Evolutionary conservation across 2,888 invertebrate genomes (phyloP), one percentile per base, ranked within the genome.

Genomic region (Vesta saturnalis): DNA sequence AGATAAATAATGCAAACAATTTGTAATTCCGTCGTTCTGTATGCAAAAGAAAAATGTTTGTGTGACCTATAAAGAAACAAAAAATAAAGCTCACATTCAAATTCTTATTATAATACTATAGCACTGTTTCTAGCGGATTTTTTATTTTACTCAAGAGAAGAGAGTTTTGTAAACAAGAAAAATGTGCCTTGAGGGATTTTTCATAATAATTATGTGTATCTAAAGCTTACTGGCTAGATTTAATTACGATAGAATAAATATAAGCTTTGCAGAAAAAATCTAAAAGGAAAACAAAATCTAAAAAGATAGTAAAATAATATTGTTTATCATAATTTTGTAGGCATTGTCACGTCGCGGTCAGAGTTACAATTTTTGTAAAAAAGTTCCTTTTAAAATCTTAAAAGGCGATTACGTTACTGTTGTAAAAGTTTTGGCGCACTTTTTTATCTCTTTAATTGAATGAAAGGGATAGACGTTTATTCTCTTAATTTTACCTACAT

Each of bases 301-400:
- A 39, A n/a, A n/a, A 1, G 39, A 39, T 39, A n/a, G 2, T 39
- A 10, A 39, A 39, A 39, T n/a, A 39, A 39, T 39, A n/a, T 1
- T 10, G 39, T 39, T 39, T 39, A 39, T 39, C 39, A 39, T 39
- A 39, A 39, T 39, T 39, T 39, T 39, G n/a, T 39, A 39, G 39
- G 39, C 39, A n/a, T 39, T 39, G 39, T 39, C 39, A 39, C 39
- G 39, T 39, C 39, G 39, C 39, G 39, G 39, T 39, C 39, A n/a
- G 3, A 10, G 39, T 39, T n/a, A 1, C 8, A n/a, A 39, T 39
- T 39, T 39, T 39, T 39, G n/a, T 39, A 39, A 39, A 39, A 39
- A 39, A 10, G n/a, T 39, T 39, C n/a, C 39, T 10, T 2, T n/a
- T 10, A 39, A 39, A 39, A 39, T 39, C 3, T 39, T 1, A 39